Evolutionary conservation across 1,140 invertebrate genomes (phyloP), one percentile per base, ranked within the genome.

Genomic region (Pissodes strobi): DNA sequence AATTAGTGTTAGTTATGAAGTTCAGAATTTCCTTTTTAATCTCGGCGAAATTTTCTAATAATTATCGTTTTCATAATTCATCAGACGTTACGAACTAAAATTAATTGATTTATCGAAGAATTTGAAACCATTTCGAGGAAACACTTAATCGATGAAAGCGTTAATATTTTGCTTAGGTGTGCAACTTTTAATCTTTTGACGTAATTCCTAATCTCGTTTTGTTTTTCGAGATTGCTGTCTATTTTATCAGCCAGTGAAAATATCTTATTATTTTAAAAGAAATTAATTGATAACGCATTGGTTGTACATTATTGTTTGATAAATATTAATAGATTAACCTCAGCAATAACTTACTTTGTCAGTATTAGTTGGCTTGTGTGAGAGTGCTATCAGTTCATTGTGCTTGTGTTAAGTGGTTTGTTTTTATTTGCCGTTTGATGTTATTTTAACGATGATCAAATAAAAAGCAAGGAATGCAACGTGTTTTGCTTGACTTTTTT

Each of bases 281-380:
- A 17, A 37, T 59, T 48, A 48, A 45, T 59, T 49, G 57, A 59
- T 59, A 49, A 59, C 27, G 49, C 18, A 38, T 37, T 46, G 30
- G n/a, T 48, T 43, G 34, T 37, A 22, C 43, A 48, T 22, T 48
- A 17, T 48, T 49, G 19, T 48, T 37, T 59, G 43, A 15, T 49
- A 59, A 59, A 58, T 48, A 59, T 38, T 56, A 39, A 41, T 48
- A 39, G 43, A 39, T 48, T 49, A 59, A 48, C 45, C 8, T 46
- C 19, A 21, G 27, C 30, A 27, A 15, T 49, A 37, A 15, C 37
- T 48, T 49, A 48, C 10, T 30, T 58, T 4, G 55, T 30, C 22
- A 30, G 38, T 58, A 5, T 58, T 41, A 58, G 38, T 27, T 45
- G 27, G 19, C 37, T 17, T 22, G 39, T 10, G 55, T 25, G 12